These are phyloP conservation scores for Natrix natrix DNA, from an alignment of 2,797 vertebrate species.

Conservation along the genomic window DNA sequence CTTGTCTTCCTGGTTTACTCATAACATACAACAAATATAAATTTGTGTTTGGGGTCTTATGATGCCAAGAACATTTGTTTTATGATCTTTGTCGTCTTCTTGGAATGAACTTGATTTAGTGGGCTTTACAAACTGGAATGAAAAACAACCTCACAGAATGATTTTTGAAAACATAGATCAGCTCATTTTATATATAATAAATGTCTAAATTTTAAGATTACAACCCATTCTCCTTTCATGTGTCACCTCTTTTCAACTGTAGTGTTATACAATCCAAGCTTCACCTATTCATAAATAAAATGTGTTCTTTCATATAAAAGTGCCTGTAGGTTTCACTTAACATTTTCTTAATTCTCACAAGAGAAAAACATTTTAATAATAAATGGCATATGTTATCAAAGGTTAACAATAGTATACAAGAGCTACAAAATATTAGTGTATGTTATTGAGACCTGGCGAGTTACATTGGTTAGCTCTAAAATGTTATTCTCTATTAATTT, in stretches of 20 bases:
- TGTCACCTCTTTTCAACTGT: constrained; percentile 26
- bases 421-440: background rate
- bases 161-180: constrained; percentile 53
- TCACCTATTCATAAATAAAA: constrained; percentile 17
- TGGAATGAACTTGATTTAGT: constrained; percentile 62
- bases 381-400: background rate
- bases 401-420: background rate
- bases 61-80: constrained; percentile 56
- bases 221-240: constrained; percentile 33
- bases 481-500: background rate
- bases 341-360: background rate
- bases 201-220: constrained; percentile 51
- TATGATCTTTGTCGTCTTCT: constrained; percentile 54
- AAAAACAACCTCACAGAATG: constrained; percentile 46
- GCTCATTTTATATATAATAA: constrained; percentile 35
- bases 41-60: constrained; percentile 45
- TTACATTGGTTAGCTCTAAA: background rate
- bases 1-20: constrained; percentile 45
- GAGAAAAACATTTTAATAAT: background rate
- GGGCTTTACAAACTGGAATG: constrained; percentile 48
- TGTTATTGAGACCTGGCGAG: background rate
- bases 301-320: constrained; percentile 25
- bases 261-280: constrained; percentile 31
- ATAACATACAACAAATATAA: constrained; percentile 49
- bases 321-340: background rate